Conservation (phyloP, 1,140 invertebrate species). For the Trichonephila clavata region DNA sequence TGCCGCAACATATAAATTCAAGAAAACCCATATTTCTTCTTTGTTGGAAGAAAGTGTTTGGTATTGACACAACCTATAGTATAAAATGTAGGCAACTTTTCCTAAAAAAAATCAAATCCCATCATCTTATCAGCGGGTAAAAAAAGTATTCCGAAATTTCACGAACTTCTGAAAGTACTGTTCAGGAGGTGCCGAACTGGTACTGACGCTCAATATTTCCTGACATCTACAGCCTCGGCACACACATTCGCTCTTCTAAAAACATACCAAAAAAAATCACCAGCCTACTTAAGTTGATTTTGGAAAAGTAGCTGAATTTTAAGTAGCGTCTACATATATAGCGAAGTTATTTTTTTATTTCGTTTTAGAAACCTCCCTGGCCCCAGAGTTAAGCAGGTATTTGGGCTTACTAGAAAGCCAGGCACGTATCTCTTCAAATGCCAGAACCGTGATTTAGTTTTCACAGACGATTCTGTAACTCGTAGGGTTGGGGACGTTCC, state of each 20-base stretch:
- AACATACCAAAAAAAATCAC: neutral
- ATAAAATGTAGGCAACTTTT: neutral
- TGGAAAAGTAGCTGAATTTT: slow-evolving; percentile 62
- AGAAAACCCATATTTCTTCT: too few species aligned
- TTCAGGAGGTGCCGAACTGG: neutral
- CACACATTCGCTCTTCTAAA: neutral
- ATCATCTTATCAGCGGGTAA: neutral
- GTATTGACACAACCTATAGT: neutral
- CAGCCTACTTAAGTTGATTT: slow-evolving; percentile 61
- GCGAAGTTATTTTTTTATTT: slow-evolving; percentile 47
- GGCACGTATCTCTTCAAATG: slow-evolving; percentile 59
- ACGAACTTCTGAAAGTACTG: neutral
- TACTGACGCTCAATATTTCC: neutral
- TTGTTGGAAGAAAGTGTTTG: neutral
- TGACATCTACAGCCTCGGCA: neutral
- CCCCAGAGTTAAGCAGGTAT: slow-evolving; percentile 59
- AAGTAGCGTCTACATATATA: slow-evolving; percentile 60
- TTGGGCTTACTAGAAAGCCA: slow-evolving; percentile 38
- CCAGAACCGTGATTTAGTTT: slow-evolving; percentile 68
- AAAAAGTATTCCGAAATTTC: neutral
- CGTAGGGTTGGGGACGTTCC: slow-evolving; percentile 19
- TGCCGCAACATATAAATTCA: too few species aligned
- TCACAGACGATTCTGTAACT: slow-evolving; percentile 58
- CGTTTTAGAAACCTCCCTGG: neutral
- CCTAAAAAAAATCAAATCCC: neutral